Percentiles rank a stretch among this genome's conserved stretches.
These are phyloP conservation scores for Samia ricini DNA, from an alignment of 1,140 invertebrate species.

Conservation along the genomic window DNA sequence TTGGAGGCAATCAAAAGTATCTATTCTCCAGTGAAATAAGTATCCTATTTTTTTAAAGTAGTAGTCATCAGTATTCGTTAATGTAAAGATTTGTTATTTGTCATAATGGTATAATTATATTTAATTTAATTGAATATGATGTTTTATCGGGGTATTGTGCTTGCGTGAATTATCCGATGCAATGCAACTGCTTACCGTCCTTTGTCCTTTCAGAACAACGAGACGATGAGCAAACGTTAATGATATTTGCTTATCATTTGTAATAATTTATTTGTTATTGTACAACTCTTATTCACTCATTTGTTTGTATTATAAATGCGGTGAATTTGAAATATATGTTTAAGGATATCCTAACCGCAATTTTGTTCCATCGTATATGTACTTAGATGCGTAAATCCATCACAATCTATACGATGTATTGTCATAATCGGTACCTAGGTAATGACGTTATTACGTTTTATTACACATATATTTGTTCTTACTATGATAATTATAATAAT, in stretches of 20 bases:
- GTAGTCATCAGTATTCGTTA: slow-evolving; percentile 19
- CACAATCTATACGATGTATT: background rate
- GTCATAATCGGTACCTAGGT: background rate
- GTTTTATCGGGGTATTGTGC: too few species aligned
- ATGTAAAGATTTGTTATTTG: background rate
- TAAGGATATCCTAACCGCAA: background rate
- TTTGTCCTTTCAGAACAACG: background rate
- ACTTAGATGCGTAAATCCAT: background rate
- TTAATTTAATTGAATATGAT: too few species aligned
- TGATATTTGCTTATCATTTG: background rate
- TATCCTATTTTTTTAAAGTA: slow-evolving; percentile 1
- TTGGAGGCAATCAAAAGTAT: slow-evolving; percentile 25
- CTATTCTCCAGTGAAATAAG: slow-evolving; percentile 26
- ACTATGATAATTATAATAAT: too few species aligned
- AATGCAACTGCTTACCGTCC: background rate
- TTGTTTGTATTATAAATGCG: background rate
- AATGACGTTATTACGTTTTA: background rate
- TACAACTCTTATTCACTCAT: background rate
- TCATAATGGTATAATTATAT: too few species aligned
- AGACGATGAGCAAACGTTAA: background rate
- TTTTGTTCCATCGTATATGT: background rate
- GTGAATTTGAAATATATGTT: background rate
- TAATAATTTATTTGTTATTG: too few species aligned
- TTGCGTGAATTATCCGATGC: background rate
- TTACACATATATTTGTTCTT: too few species aligned